Conservation (phyloP, 2,113 vertebrate genomes). For the Coryphaenoides rupestris region DNA sequence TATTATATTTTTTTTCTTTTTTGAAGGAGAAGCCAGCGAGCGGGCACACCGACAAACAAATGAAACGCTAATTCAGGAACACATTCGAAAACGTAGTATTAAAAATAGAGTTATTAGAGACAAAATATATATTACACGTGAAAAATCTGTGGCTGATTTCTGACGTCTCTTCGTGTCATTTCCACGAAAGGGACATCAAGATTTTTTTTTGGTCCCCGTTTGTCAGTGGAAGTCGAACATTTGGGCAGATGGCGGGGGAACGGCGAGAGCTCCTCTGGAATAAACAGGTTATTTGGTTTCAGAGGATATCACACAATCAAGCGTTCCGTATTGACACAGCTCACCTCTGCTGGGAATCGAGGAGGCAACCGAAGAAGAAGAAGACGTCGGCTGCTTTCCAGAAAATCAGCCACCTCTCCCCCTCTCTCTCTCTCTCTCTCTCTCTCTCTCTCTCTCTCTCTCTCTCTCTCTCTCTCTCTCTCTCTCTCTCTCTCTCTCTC, state of each 20-base stretch:
- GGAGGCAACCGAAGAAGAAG: conserved; percentile 15
- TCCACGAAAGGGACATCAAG: background rate
- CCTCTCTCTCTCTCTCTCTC: background rate
- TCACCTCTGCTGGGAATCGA: conserved; percentile 34
- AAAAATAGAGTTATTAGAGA: too few relatives aligned
- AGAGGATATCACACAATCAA: conserved; percentile 41
- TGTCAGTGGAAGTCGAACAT: conserved; percentile 19
- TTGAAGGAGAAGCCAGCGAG: too few relatives aligned
- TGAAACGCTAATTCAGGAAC: too few relatives aligned
- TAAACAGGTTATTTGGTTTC: conserved; percentile 43
- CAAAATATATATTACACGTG: too few relatives aligned
- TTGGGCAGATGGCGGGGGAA: conserved; percentile 36
- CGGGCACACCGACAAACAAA: too few relatives aligned
- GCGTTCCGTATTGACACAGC: conserved; percentile 39
- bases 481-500: too few relatives aligned
- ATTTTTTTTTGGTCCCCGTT: background rate
- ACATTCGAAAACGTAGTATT: too few relatives aligned
- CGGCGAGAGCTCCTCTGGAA: conserved; percentile 28
- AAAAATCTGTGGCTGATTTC: too few relatives aligned
- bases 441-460: too few relatives aligned
- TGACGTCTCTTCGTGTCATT: too few relatives aligned
- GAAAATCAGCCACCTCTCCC: conserved; percentile 9
- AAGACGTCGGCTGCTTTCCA: conserved; percentile 2
- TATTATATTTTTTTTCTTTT: too few relatives aligned
- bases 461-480: too few relatives aligned